phyloP scores from a whole-genome alignment of 2,797 vertebrate species.

The Pantherophis vulpinus region DNA sequence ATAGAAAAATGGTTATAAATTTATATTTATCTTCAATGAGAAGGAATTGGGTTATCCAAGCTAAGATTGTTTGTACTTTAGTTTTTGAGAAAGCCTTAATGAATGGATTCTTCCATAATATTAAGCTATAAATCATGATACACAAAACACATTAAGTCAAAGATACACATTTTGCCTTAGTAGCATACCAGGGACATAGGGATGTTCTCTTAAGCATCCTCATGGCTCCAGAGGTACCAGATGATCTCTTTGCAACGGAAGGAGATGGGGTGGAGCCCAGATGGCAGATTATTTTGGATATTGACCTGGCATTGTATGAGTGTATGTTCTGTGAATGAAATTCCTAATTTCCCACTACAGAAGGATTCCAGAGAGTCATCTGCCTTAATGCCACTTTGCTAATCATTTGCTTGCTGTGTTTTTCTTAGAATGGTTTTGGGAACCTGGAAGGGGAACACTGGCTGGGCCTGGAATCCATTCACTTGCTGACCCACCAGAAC shows the following conservation, averaged over 20 bases:
- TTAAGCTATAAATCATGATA: not conserved
- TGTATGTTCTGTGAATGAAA: not conserved
- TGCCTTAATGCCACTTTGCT: not conserved
- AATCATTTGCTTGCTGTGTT: not conserved
- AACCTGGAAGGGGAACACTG: constrained; percentile 89
- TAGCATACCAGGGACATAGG: not conserved
- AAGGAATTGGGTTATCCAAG: not conserved
- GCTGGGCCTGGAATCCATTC: constrained; percentile 86
- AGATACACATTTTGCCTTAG: not conserved
- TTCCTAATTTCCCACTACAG: not conserved
- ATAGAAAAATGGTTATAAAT: not conserved
- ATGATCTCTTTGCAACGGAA: not conserved
- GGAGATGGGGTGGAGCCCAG: not conserved
- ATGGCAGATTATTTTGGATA: not conserved
- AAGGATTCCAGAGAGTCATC: not conserved
- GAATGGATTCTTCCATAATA: not conserved
- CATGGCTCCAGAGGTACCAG: not conserved
- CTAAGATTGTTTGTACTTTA: not conserved
- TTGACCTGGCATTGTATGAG: not conserved
- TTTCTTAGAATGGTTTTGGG: constrained; percentile 84
- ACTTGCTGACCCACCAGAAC: constrained; percentile 82
- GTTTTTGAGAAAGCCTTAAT: not conserved
- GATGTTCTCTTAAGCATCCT: not conserved
- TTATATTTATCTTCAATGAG: not conserved
- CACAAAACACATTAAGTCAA: not conserved